Evolutionary conservation across 2,113 vertebrate species (phyloP), one percentile per base, ranked within the genome.

Genomic region (Mus pahari): DNA sequence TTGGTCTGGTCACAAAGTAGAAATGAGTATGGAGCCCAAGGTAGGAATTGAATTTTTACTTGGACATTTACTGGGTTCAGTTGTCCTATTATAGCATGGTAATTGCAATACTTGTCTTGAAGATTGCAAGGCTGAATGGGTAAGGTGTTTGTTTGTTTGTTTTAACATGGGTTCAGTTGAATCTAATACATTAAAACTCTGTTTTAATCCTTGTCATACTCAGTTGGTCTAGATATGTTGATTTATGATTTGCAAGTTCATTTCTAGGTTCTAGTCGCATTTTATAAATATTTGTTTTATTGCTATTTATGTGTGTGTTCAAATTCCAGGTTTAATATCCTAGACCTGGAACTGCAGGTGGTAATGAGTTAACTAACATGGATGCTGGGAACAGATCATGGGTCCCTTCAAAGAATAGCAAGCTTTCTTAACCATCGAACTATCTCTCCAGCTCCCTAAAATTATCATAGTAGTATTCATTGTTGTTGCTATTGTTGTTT

Each of bases 241-340:
- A 74, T 94, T 96, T 96, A 74, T 94, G 28, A 73, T 48, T 94
- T 94, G 19, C 19, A 89, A 78, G 48, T 53, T 88, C 53, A 94
- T 9, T 88, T 95, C 42, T 92, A 70, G 50, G 20, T 96, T 86
- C 53, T 17, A 79, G 39, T 86, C 68, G 36, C 19, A 24, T 45
- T 66, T 82, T 66, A 45, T 33, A 84, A 84, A 48, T 39, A 48
- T 66, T 68, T 22, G 48, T 68, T 48, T 86, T 68, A 50, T 66
- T 86, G 28, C 7, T 66, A 66, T 68, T 33, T 36, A 50, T 68
- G 28, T 68, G 5, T 68, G 17, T 22, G 31, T 36, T 6, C 2
- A 68, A 68, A 31, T 68, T 36, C 31, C 31, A 48, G 11, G 0
- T 86, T 60, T 45, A 45, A 45, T 42, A 2, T 5, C 17, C 26